Base-by-base conservation (phyloP, 2,797 vertebrate species). In the Sebastes alutus region DNA sequence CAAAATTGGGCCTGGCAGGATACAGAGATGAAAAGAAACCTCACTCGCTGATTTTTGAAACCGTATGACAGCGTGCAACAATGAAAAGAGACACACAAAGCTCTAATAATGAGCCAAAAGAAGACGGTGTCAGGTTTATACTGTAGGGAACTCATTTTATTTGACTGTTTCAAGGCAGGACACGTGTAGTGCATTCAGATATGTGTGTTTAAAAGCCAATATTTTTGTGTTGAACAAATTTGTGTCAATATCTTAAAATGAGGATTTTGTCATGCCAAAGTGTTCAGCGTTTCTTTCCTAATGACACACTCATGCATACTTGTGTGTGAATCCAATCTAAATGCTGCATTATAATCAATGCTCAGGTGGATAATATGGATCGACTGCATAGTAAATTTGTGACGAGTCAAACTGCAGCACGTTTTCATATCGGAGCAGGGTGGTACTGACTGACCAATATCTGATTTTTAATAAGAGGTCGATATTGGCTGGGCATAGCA, bases 1-100 rank as follows among this genome's bases (percentile, higher is more conserved):
- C 93, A 99, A 92, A 89, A 97, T 97, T 66, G 98, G 98, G 72
- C 98, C 98, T 99, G 91, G 89, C 65, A 75, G 74, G 78, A 88
- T 71, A 32, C 38, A 83, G 70, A 77, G 72, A 88, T 77, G 7
- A 67, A 79, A 83, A 65, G 75, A 72, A 77, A 75, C 46, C 77
- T 79, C 72, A 30, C 55, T 80, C 18, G n/a, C 22, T 56, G 81
- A 63, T 78, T 80, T 80, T 63, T 82, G 4, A 84, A 82, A 83
- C 22, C 73, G 33, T 62, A 69, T 76, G 61, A 87, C 71, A 81
- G 59, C 23, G 14, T 4, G 2, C 12, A 70, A 89, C 86, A 88
- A 83, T 74, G 70, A 64, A 33, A 38, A 65, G 13, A 66, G 9
- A 35, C 60, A 58, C 25, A 14, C 32, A 69, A 62, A 25, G 59